A percentile compares a stretch with the other conserved stretches of the same genome.
These are phyloP conservation scores for Haemorhous mexicanus DNA, from an alignment of 2,113 vertebrate genomes.

Conservation along the genomic window DNA sequence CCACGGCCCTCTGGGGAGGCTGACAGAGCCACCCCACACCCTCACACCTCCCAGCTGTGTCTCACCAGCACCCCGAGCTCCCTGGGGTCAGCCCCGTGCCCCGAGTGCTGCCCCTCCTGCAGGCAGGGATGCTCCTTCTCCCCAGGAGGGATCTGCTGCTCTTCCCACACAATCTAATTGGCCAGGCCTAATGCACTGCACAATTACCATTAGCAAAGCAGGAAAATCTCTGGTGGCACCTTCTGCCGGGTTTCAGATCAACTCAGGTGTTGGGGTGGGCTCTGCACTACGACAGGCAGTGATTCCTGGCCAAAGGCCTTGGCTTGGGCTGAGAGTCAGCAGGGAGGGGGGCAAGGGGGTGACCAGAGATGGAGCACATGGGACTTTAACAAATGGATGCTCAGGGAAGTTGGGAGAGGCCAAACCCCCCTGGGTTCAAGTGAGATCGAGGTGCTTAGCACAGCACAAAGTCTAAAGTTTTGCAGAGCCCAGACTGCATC, in stretches of 20 bases:
- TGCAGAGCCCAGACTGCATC: neutral
- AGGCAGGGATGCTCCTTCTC: neutral
- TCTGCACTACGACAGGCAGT: neutral
- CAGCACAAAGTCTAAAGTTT: neutral
- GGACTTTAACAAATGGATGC: neutral
- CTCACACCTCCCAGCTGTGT: accelerated
- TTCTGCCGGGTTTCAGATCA: neutral
- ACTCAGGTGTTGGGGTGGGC: neutral
- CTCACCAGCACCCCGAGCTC: neutral
- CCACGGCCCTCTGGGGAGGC: accelerated
- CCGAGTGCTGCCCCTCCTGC: neutral
- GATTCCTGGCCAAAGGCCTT: neutral
- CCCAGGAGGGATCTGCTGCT: neutral
- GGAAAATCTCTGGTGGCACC: conserved; percentile 8
- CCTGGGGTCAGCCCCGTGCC: neutral
- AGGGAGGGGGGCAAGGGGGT: accelerated
- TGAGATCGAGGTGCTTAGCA: neutral
- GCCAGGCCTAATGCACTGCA: neutral
- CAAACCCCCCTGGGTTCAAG: neutral
- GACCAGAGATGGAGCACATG: neutral
- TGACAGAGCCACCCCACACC: neutral
- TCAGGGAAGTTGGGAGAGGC: neutral
- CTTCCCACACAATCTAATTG: conserved; percentile 12
- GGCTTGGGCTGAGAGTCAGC: neutral
- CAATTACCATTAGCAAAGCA: neutral